Conservation (phyloP, 2,888 invertebrate species). For the Linyphia triangularis region DNA sequence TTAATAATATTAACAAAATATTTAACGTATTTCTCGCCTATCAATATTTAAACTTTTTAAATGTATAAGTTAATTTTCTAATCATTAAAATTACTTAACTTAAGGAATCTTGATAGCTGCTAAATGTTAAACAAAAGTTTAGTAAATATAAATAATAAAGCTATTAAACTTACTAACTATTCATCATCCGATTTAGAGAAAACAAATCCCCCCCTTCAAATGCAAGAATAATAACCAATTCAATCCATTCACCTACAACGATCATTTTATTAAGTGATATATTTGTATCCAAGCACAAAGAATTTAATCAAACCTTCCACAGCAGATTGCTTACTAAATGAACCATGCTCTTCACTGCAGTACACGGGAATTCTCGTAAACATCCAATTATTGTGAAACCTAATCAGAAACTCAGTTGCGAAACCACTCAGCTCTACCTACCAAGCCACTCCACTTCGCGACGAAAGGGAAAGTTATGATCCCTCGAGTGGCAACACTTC, state of each 20-base stretch:
- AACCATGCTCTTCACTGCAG: not conserved
- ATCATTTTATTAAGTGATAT: not conserved
- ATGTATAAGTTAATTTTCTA: too few relatives aligned
- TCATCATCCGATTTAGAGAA: too few relatives aligned
- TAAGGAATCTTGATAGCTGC: too few relatives aligned
- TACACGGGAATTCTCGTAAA: conserved; percentile 51
- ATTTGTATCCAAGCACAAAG: conserved; percentile 36
- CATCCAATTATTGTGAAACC: conserved; percentile 66
- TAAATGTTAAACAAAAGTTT: too few relatives aligned
- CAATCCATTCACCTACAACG: not conserved
- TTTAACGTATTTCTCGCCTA: too few relatives aligned
- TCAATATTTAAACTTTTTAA: too few relatives aligned
- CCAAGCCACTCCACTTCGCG: not conserved
- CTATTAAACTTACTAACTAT: too few relatives aligned
- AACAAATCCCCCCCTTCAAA: too few relatives aligned
- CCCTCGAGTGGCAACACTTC: conserved; percentile 65
- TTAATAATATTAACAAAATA: too few relatives aligned
- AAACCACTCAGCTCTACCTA: not conserved
- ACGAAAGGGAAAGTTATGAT: conserved; percentile 63
- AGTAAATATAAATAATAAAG: too few relatives aligned
- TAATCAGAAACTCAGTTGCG: conserved; percentile 50
- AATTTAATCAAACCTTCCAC: conserved; percentile 42
- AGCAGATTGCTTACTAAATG: conserved; percentile 33
- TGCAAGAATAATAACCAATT: too few relatives aligned
- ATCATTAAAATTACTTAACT: too few relatives aligned